phyloP scores from a whole-genome alignment of 2,888 invertebrate species.

The Cheiracanthium punctorium region DNA sequence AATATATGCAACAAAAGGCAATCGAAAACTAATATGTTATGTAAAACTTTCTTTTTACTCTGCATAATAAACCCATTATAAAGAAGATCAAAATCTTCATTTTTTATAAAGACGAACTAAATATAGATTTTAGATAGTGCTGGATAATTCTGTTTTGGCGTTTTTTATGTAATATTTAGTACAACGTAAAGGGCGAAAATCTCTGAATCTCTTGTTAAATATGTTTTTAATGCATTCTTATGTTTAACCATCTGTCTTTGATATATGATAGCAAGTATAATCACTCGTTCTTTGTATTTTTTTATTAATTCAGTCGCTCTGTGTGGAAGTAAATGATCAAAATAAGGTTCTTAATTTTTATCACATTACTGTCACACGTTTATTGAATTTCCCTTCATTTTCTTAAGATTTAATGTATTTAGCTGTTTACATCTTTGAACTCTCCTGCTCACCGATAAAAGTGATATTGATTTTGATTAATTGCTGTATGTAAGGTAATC shows the following conservation, averaged over 20 bases:
- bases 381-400: too few species aligned
- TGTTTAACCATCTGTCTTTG: not conserved
- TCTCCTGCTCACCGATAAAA: too few species aligned
- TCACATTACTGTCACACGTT: too few species aligned
- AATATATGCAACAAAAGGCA: constrained; percentile 26
- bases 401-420: too few species aligned
- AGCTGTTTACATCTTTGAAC: too few species aligned
- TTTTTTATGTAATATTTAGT: not conserved
- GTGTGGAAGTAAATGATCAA: too few species aligned
- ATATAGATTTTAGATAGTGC: not conserved
- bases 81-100: not conserved
- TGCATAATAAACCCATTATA: not conserved
- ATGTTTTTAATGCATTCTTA: not conserved
- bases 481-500: too few species aligned
- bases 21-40: constrained; percentile 58
- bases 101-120: not conserved
- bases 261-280: too few species aligned
- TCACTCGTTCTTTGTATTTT: too few species aligned
- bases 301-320: too few species aligned
- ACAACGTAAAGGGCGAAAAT: not conserved
- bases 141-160: not conserved
- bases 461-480: too few species aligned
- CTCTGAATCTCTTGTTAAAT: not conserved
- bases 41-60: not conserved
- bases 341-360: too few species aligned